Conservation (phyloP, 1,140 invertebrate genomes). For the Araneus ventricosus region DNA sequence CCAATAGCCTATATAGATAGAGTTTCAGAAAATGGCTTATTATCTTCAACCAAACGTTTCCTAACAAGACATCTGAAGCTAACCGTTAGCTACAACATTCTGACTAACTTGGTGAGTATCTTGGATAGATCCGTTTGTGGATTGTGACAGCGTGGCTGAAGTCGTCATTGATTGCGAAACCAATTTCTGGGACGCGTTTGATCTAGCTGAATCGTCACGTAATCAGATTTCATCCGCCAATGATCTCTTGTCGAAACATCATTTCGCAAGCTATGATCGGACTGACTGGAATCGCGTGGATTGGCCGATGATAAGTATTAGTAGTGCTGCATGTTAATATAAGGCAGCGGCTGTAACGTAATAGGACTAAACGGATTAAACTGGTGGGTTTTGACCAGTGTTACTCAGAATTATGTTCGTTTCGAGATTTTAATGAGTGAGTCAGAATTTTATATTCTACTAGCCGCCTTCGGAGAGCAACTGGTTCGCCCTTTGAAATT, state of each 20-base stretch:
- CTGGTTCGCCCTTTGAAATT: too few relatives aligned
- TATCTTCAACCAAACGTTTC: too few relatives aligned
- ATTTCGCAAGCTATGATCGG: neutral
- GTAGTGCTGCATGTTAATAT: too few relatives aligned
- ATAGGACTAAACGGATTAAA: too few relatives aligned
- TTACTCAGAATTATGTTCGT: too few relatives aligned
- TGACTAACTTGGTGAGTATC: neutral
- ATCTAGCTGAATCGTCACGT: constrained; percentile 1
- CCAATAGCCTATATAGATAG: too few relatives aligned
- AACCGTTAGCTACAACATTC: neutral
- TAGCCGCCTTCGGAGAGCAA: too few relatives aligned
- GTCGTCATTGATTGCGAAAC: neutral
- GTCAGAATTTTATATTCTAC: too few relatives aligned
- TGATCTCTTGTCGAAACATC: constrained; percentile 22
- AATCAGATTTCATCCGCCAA: neutral
- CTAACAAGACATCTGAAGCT: neutral
- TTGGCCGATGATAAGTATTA: neutral
- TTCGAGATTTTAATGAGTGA: too few relatives aligned
- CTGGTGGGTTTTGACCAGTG: too few relatives aligned
- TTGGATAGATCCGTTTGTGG: neutral
- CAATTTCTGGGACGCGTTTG: constrained; percentile 5
- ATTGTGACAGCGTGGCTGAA: neutral
- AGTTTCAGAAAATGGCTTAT: too few relatives aligned
- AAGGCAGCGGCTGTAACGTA: too few relatives aligned
- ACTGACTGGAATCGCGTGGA: neutral